A percentile compares a stretch with the other conserved stretches of the same genome.
These are phyloP conservation scores for Phenganax marumi DNA, from an alignment of 92 coral and sea anemone species.

Conservation along the genomic window DNA sequence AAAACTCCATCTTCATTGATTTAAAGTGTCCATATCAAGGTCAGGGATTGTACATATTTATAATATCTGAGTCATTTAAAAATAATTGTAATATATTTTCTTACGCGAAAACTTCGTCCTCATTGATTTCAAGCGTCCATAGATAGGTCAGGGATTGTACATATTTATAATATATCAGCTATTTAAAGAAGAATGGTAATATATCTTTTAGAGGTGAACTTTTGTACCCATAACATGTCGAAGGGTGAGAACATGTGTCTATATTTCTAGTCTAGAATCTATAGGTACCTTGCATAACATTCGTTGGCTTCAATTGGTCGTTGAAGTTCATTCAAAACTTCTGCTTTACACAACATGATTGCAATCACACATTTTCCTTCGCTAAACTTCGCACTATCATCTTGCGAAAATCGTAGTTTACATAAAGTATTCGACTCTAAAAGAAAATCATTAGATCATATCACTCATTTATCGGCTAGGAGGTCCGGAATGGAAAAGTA, in stretches of 20 bases:
- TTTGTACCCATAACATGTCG: too few relatives aligned
- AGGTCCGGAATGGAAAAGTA: not conserved
- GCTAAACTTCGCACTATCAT: conserved; percentile 1
- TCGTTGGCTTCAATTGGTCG: conserved; percentile 64
- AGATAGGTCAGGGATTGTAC: too few relatives aligned
- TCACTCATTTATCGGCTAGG: too few relatives aligned
- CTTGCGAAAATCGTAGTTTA: conserved; percentile 11
- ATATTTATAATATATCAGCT: too few relatives aligned
- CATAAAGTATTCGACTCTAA: conserved; percentile 32
- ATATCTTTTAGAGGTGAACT: too few relatives aligned
- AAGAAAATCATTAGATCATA: not conserved
- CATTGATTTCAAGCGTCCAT: too few relatives aligned
- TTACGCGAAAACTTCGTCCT: too few relatives aligned
- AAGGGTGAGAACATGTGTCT: not conserved
- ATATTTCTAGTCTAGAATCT: not conserved
- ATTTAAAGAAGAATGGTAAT: too few relatives aligned
- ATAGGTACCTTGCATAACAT: conserved; percentile 60
- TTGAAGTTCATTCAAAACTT: conserved; percentile 59
- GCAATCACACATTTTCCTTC: conserved; percentile 16
- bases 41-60: too few relatives aligned
- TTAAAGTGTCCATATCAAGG: too few relatives aligned
- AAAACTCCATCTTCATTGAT: not conserved
- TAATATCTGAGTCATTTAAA: too few relatives aligned
- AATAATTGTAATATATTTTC: too few relatives aligned
- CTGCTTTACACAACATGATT: conserved; percentile 57